Base-by-base conservation (phyloP, 2,888 invertebrate species). In the Leptopilina myrica region DNA sequence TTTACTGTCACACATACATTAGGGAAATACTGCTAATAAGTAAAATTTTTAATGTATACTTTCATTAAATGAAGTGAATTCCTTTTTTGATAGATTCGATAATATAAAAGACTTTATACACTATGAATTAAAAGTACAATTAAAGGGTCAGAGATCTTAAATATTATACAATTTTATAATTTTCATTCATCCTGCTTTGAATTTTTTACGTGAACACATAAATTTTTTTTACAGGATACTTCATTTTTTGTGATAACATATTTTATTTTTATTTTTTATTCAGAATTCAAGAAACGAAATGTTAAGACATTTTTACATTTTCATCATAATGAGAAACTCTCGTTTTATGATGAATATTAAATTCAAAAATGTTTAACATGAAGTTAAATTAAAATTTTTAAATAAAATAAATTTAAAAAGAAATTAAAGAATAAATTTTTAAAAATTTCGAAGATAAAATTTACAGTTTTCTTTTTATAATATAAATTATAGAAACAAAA, bases 21-120 rank as follows among this genome's bases (percentile, higher is more conserved):
- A 53, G 56, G 3, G 14, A 26, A 73, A 73, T 73, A 56, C 33
- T 73, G 56, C 33, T 33, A 56, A 53, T 15, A 33, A 73, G 33
- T 56, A 53, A n/a, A 7, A 46, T 43, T 49, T 49, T 5, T 53
- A 73, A 73, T 73, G 14, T 9, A 43, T 43, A 73, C 33, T 73
- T 73, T 73, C 8, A 5, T 33, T 56, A 15, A 40, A 73, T 56
- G 9, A n/a, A 73, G 15, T 64, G 15, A n/a, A 56, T 73, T 49
- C 49, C 11, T 73, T 73, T 73, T 62, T 62, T 62, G 62, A 62
- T 62, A 15, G 15, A 15, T 62, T 62, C 7, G 20, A 20, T 20
- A 62, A 62, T 20, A 5, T 62, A 49, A 49, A 62, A 8, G 62
- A 62, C 62, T 62, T 62, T 62, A 62, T 62, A 62, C 62, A 62